Percentiles rank a stretch among this genome's conserved stretches.
phyloP scores from a whole-genome alignment of 2,888 invertebrate species.

The Parelbella ahira region DNA sequence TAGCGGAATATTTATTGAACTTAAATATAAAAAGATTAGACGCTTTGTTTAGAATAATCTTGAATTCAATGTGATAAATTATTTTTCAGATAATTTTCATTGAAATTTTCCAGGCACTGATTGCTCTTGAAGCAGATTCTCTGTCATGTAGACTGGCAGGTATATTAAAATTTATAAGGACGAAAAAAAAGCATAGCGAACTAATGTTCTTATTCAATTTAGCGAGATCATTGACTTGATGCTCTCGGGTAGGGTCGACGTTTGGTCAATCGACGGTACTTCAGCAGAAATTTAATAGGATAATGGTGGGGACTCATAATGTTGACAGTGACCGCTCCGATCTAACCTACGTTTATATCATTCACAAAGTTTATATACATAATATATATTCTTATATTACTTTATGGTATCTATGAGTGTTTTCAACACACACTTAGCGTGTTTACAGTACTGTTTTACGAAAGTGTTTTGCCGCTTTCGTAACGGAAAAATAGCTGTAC shows the following conservation, averaged over 20 bases:
- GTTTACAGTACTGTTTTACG: too few species aligned
- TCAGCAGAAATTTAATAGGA: constrained; percentile 55
- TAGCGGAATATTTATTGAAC: constrained; percentile 19
- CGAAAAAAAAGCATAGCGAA: neutral
- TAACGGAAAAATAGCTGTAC: too few species aligned
- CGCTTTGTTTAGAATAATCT: constrained; percentile 14
- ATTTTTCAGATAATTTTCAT: neutral
- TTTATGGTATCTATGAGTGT: too few species aligned
- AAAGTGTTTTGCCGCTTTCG: too few species aligned
- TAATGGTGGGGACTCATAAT: constrained; percentile 48
- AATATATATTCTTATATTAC: too few species aligned
- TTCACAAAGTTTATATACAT: too few species aligned
- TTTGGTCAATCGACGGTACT: constrained; percentile 28
- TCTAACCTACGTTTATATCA: constrained; percentile 1
- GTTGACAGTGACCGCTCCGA: neutral
- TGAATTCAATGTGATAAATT: neutral
- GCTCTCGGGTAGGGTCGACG: constrained; percentile 26
- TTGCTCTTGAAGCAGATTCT: too few species aligned
- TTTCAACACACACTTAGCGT: too few species aligned
- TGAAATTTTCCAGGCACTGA: neutral
- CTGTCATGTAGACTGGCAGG: too few species aligned
- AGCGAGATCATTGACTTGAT: constrained; percentile 15
- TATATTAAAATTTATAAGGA: too few species aligned
- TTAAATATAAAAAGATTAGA: constrained; percentile 15
- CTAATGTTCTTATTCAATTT: constrained; percentile 13